Evolutionary conservation across 2,888 invertebrate species (phyloP).

Genomic region (Trissolcus brochymenae): DNA sequence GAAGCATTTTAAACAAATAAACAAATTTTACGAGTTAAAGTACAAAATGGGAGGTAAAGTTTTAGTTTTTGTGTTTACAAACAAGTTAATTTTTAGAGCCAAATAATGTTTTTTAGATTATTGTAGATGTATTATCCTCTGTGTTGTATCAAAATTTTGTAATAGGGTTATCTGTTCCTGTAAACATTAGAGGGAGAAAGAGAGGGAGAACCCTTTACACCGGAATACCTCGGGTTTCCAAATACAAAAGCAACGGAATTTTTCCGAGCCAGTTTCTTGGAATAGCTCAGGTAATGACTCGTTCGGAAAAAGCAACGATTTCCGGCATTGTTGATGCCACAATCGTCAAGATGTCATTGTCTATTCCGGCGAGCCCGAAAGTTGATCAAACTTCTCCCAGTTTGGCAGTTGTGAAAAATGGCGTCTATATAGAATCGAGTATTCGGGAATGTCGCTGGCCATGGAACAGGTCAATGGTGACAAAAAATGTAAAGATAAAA

Average conservation of each 20-base stretch:
- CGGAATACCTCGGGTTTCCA: neutral
- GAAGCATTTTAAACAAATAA: too few relatives aligned
- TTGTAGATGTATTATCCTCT: too few relatives aligned
- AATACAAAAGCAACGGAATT: slow-evolving; percentile 8
- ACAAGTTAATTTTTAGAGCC: too few relatives aligned
- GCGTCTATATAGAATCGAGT: slow-evolving; percentile 8
- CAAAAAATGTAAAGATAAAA: too few relatives aligned
- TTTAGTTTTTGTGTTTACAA: too few relatives aligned
- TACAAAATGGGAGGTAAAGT: too few relatives aligned
- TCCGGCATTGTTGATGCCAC: slow-evolving; percentile 27
- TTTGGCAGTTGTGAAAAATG: neutral
- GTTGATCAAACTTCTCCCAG: slow-evolving; percentile 3
- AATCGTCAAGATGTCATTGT: slow-evolving; percentile 26
- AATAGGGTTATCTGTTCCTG: neutral
- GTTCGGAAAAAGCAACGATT: slow-evolving; percentile 27
- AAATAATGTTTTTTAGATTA: too few relatives aligned
- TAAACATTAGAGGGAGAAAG: neutral
- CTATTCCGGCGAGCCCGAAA: slow-evolving; percentile 15
- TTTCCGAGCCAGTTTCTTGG: slow-evolving; percentile 24
- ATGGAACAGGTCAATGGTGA: slow-evolving; percentile 14
- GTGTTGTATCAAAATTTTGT: too few relatives aligned
- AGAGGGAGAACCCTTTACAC: too few relatives aligned
- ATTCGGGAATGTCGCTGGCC: slow-evolving; percentile 32
- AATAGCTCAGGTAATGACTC: slow-evolving; percentile 33
- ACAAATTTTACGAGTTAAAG: too few relatives aligned